Percentiles rank a stretch among this genome's conserved stretches.
phyloP scores from a whole-genome alignment of 2,888 invertebrate species.

The Coremacera marginata region DNA sequence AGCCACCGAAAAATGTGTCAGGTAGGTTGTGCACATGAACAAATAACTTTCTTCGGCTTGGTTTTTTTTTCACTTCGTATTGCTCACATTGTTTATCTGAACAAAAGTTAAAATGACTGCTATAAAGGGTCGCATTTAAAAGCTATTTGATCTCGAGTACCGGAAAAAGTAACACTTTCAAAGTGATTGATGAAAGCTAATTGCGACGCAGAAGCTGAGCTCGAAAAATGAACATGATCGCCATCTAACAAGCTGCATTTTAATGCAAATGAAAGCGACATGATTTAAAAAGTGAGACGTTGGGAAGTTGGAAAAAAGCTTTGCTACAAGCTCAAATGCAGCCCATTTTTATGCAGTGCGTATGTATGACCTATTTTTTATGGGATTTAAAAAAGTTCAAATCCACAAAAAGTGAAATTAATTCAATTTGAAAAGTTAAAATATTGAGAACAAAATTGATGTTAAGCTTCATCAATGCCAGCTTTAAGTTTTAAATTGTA shows the following conservation, averaged over 20 bases:
- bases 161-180: neutral
- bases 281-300: neutral
- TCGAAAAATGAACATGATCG: neutral
- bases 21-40: neutral
- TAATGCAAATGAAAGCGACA: neutral
- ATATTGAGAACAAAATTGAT: no score
- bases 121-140: no score
- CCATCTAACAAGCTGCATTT: neutral
- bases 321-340: neutral
- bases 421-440: no score
- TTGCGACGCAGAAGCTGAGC: conserved; percentile 27
- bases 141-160: neutral
- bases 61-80: neutral
- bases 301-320: no score
- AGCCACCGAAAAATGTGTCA: neutral
- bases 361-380: no score
- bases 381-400: no score
- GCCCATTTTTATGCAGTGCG: neutral
- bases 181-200: conserved; percentile 47
- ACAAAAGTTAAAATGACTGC: neutral
- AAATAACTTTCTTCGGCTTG: conserved; percentile 9
- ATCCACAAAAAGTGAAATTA: no score
- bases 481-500: no score
- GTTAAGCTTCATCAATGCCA: no score
- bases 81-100: neutral